phyloP scores from a whole-genome alignment of 2,888 invertebrate genomes.

The Keiferia lycopersicella region DNA sequence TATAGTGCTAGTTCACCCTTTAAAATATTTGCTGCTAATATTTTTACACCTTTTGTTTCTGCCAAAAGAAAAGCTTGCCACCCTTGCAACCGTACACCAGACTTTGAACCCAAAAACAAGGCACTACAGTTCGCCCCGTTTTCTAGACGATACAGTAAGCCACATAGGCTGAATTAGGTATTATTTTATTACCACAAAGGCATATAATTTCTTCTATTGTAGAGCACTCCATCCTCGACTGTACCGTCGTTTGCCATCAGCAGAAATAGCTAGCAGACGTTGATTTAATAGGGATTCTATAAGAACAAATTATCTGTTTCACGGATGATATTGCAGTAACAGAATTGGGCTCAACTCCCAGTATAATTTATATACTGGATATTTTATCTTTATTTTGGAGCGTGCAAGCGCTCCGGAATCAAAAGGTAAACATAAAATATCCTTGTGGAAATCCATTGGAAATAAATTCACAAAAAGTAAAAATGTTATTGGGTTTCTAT shows the following conservation, averaged over 20 bases:
- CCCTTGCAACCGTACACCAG: slow-evolving; percentile 11
- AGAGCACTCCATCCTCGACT: slow-evolving; percentile 12
- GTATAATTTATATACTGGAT: no score
- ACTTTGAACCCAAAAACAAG: background rate
- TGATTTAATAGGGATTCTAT: background rate
- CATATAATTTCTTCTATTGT: background rate
- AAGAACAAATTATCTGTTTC: no score
- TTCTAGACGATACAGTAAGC: background rate
- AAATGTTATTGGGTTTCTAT: no score
- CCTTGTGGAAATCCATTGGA: no score
- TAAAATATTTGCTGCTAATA: no score
- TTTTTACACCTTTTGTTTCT: background rate
- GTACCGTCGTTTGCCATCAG: slow-evolving; percentile 12
- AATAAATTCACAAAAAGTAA: no score
- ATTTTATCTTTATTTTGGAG: no score
- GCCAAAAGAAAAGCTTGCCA: background rate
- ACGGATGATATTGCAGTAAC: no score
- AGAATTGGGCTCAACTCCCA: no score
- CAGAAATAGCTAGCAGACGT: slow-evolving; percentile 12
- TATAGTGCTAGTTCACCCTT: no score
- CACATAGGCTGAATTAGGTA: background rate
- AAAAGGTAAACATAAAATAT: no score
- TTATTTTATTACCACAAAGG: background rate
- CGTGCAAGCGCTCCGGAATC: no score
- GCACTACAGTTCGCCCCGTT: background rate